phyloP scores from a whole-genome alignment of 2,113 vertebrate species.

The Hirundichthys speculiger region DNA sequence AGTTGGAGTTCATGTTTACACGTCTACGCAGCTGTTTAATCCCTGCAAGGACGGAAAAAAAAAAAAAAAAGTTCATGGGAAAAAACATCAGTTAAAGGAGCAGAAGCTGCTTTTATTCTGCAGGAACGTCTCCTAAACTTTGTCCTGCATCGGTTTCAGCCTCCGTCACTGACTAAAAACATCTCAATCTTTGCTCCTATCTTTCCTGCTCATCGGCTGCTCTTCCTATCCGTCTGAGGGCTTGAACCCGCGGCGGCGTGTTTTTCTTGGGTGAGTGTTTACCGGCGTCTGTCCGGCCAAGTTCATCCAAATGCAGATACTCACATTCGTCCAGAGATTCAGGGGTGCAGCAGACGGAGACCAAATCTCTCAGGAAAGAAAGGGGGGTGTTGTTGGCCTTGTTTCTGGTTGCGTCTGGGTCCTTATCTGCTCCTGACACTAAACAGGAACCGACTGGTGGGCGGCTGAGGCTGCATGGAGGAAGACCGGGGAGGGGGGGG shows the following conservation, averaged over 20 bases:
- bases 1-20: neutral
- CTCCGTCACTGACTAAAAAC: too few species aligned
- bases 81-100: neutral
- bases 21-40: slow-evolving; percentile 4
- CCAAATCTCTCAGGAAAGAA: slow-evolving; percentile 23
- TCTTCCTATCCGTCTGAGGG: neutral
- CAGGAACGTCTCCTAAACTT: neutral
- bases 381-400: neutral
- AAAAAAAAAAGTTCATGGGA: neutral
- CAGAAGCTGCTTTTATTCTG: neutral
- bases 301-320: slow-evolving; percentile 48
- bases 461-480: slow-evolving; percentile 29
- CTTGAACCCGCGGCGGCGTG: too few species aligned
- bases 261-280: neutral
- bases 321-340: slow-evolving; percentile 57
- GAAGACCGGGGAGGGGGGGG: slow-evolving; percentile 16
- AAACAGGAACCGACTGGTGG: slow-evolving; percentile 50
- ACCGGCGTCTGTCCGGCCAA: neutral
- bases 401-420: slow-evolving; percentile 13
- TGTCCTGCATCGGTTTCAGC: neutral
- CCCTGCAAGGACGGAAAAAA: neutral
- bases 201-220: slow-evolving; percentile 50
- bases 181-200: slow-evolving; percentile 1
- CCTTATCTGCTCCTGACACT: slow-evolving; percentile 22
- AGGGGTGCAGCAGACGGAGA: slow-evolving; percentile 17